Conservation (phyloP, 2,888 invertebrate genomes). For the Pollenia amentaria region DNA sequence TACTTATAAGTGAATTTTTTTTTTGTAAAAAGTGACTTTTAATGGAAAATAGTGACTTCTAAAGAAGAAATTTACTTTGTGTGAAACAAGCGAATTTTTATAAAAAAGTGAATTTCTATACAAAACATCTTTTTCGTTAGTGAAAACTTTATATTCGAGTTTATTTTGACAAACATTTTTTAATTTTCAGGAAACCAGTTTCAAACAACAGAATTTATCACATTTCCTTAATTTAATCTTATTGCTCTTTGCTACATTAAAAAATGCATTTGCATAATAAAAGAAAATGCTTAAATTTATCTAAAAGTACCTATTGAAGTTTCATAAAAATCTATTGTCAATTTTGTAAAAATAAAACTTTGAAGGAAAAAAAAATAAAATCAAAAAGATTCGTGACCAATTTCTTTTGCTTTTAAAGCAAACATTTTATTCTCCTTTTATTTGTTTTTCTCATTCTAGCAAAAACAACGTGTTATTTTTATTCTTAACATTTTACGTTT, state of each 20-base stretch:
- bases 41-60: too few relatives aligned
- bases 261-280: conserved; percentile 3
- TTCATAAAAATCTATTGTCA: background rate
- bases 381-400: conserved; percentile 21
- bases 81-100: too few relatives aligned
- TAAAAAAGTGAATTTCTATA: too few relatives aligned
- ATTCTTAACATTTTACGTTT: background rate
- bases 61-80: too few relatives aligned
- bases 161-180: too few relatives aligned
- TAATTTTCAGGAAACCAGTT: background rate
- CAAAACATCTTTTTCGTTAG: too few relatives aligned
- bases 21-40: too few relatives aligned
- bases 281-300: background rate
- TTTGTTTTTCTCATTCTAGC: background rate
- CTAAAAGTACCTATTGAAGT: background rate
- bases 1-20: too few relatives aligned
- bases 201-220: background rate
- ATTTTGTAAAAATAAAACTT: background rate
- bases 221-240: conserved; percentile 3
- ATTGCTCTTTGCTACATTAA: background rate
- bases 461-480: conserved; percentile 10
- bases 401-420: conserved; percentile 38
- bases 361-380: background rate
- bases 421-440: background rate
- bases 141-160: too few relatives aligned